Evolutionary conservation across 2,797 vertebrate genomes (phyloP).

Genomic region (Neopelma chrysocephalum): DNA sequence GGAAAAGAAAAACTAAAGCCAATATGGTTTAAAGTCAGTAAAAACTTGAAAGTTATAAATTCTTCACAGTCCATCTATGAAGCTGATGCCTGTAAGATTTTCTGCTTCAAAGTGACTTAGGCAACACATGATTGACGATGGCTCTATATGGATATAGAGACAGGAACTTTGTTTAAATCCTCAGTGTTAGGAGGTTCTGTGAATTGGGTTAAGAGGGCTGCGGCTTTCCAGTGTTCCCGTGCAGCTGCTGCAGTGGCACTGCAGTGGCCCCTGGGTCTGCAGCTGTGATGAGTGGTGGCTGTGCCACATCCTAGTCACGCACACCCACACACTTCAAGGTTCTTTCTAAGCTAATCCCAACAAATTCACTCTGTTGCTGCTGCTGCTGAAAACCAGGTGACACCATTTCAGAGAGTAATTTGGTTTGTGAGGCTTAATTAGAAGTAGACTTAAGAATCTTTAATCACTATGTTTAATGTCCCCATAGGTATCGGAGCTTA

Average conservation of each 20-base stretch:
- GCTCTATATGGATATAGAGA: background rate
- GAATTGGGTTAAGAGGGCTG: background rate
- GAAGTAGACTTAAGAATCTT: background rate
- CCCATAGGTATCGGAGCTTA: conserved; percentile 91
- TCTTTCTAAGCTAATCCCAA: background rate
- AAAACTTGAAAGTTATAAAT: background rate
- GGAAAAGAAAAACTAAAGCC: background rate
- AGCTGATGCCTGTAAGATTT: background rate
- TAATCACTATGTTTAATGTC: conserved; percentile 28
- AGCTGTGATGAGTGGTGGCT: fast-evolving
- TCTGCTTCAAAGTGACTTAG: background rate
- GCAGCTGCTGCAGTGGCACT: background rate
- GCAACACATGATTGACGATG: background rate
- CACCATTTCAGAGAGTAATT: background rate
- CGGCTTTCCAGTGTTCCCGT: background rate
- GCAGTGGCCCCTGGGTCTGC: background rate
- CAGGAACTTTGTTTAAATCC: background rate
- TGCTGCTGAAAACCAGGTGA: background rate
- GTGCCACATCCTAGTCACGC: fast-evolving
- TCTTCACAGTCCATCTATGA: background rate
- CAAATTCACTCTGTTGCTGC: background rate
- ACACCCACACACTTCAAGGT: fast-evolving
- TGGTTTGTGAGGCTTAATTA: background rate
- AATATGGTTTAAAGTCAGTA: background rate
- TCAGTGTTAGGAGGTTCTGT: background rate